Conservation (phyloP, 2,888 invertebrate genomes). For the Erebia aethiops region DNA sequence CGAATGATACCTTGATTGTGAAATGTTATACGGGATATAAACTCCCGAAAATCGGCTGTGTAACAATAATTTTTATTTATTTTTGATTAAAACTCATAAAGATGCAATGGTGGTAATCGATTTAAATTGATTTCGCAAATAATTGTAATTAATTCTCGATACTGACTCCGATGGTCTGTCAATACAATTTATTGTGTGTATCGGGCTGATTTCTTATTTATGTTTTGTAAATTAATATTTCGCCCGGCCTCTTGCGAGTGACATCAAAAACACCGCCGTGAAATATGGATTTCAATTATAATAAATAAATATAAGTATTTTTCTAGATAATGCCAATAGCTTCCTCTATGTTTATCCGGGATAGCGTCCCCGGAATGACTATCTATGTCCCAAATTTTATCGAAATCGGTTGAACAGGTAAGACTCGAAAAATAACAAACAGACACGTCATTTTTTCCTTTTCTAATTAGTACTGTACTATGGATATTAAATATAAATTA, state of each 20-base stretch:
- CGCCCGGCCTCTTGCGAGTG: slow-evolving; percentile 17
- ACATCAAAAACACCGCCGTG: slow-evolving; percentile 10
- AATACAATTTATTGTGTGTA: slow-evolving; percentile 34
- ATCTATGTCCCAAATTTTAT: no score
- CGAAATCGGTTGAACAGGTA: no score
- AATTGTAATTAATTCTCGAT: slow-evolving; percentile 41
- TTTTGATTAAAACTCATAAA: slow-evolving; percentile 52
- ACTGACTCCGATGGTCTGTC: slow-evolving; percentile 29
- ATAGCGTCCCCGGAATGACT: no score
- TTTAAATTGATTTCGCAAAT: slow-evolving; percentile 42
- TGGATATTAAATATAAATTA: no score
- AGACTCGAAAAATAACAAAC: no score
- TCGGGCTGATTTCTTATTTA: slow-evolving; percentile 35
- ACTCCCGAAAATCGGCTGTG: slow-evolving; percentile 45
- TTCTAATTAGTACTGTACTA: no score
- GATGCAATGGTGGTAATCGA: slow-evolving; percentile 41
- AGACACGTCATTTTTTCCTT: no score
- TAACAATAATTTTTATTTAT: slow-evolving; percentile 47
- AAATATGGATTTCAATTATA: not conserved
- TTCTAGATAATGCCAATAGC: no score
- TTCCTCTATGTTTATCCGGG: no score
- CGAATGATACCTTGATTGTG: slow-evolving; percentile 52
- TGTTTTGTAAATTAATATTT: slow-evolving; percentile 29
- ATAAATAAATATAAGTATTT: no score
- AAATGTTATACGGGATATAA: slow-evolving; percentile 43